phyloP scores from a whole-genome alignment of 2,888 invertebrate species.

The Eumerus sabulonum region DNA sequence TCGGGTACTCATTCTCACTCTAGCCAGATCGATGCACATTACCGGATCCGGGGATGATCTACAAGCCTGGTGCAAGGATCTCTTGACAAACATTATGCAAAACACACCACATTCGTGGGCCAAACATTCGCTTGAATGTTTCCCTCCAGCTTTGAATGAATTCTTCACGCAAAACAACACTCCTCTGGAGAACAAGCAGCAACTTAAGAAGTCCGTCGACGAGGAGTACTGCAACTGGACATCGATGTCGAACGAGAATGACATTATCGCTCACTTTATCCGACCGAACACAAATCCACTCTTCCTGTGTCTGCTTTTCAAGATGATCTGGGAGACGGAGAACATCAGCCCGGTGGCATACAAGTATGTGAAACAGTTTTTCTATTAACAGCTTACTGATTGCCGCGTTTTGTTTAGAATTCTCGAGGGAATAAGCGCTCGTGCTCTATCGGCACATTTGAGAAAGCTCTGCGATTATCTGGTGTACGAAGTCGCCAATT shows the following conservation, averaged over 20 bases:
- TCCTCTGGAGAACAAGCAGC: slow-evolving; percentile 93
- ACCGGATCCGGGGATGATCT: slow-evolving; percentile 85
- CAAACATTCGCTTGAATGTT: slow-evolving; percentile 93
- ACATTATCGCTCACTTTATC: slow-evolving; percentile 96
- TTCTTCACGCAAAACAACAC: slow-evolving; percentile 93
- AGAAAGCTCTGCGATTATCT: slow-evolving; percentile 97
- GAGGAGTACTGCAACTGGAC: slow-evolving; percentile 98
- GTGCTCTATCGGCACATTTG: slow-evolving; percentile 93
- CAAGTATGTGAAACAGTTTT: slow-evolving; percentile 82
- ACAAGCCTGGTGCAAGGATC: slow-evolving; percentile 91
- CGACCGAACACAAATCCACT: slow-evolving; percentile 94
- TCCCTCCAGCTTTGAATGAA: slow-evolving; percentile 92
- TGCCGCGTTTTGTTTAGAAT: slow-evolving; percentile 82
- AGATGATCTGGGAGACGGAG: slow-evolving; percentile 96
- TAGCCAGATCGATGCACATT: slow-evolving; percentile 96
- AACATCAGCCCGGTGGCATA: slow-evolving; percentile 96
- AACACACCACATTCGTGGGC: slow-evolving; percentile 98
- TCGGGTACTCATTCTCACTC: slow-evolving; percentile 92
- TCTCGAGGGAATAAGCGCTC: slow-evolving; percentile 94
- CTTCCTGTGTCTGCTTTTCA: slow-evolving; percentile 95
- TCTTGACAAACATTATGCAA: slow-evolving; percentile 93
- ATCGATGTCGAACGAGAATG: slow-evolving; percentile 97
- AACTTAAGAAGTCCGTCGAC: slow-evolving; percentile 94
- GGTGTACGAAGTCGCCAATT: slow-evolving; percentile 94
- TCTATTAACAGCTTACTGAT: neutral